phyloP scores from a whole-genome alignment of 2,797 vertebrate genomes.

The Myripristis murdjan region DNA sequence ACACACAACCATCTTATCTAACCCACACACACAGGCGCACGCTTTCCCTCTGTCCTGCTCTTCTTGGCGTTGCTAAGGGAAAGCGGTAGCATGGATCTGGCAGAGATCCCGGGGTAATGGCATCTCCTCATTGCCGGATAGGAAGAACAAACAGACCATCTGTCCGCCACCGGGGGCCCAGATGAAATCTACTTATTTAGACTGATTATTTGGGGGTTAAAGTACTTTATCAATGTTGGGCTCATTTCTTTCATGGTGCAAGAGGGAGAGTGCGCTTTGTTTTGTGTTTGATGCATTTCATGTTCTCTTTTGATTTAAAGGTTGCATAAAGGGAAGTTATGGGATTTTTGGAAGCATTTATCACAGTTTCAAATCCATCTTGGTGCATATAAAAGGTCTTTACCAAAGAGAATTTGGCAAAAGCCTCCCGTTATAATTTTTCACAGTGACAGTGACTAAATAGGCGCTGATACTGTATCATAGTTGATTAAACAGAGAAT shows the following conservation, averaged over 20 bases:
- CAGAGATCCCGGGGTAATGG: slow-evolving; percentile 77
- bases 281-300: slow-evolving; percentile 21
- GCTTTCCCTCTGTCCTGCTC: slow-evolving; percentile 57
- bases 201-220: slow-evolving; percentile 62
- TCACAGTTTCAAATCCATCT: too few relatives aligned
- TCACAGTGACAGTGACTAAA: too few relatives aligned
- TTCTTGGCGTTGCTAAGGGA: slow-evolving; percentile 67
- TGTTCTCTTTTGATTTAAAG: not conserved
- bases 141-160: slow-evolving; percentile 81
- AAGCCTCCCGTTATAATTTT: too few relatives aligned
- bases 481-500: too few relatives aligned
- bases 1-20: slow-evolving; percentile 31
- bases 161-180: slow-evolving; percentile 68
- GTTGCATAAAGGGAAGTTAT: not conserved
- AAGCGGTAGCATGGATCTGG: slow-evolving; percentile 63
- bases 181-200: slow-evolving; percentile 67
- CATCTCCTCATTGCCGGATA: slow-evolving; percentile 73
- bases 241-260: slow-evolving; percentile 30
- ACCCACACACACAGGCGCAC: slow-evolving; percentile 36
- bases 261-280: slow-evolving; percentile 9
- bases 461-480: too few relatives aligned
- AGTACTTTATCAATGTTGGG: slow-evolving; percentile 31
- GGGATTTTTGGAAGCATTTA: not conserved
- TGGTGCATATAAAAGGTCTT: too few relatives aligned
- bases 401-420: too few relatives aligned